Evolutionary conservation across 2,888 invertebrate species (phyloP), one percentile per base, ranked within the genome.

Genomic region (Brachyptera risi): DNA sequence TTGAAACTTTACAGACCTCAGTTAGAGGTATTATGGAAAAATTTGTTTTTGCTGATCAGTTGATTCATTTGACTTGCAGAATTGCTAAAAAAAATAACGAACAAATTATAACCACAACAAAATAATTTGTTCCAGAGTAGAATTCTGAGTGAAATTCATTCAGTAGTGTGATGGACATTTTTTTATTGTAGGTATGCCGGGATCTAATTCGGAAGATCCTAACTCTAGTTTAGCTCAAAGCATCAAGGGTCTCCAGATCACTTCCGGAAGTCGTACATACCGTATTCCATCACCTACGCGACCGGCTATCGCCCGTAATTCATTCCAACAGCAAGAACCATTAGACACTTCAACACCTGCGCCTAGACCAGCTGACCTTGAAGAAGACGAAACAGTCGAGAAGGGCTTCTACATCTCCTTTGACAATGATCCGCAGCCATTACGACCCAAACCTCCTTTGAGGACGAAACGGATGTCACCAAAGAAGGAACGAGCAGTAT

Each of bases 381-480:
- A 23, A 58, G 67, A 26, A 47, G 68, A 63, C 37, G 67, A 66
- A 2, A 67, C 68, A 26, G 66, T 65, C 11, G 89, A 91, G 73
- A 90, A 92, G 74, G 91, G 92, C 27, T 96, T 96, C 78, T 96
- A 96, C 75, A 92, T 96, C 72, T 91, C 93, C 56, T 94, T 96
- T 73, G 94, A 94, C 73, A 87, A 90, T 73, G 91, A 91, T 61
- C 86, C 72, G 15, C 71, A 87, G 69, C 92, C 93, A 15, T 91
- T 90, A 73, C 81, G 92, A 70, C 92, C 93, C 15, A 95, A 95
- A 74, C 95, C 94, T 1, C 91, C 92, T 15, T 77, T 94, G 58
- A 79, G 93, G 66, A 81, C 81, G 62, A 91, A 90, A 73, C 82
- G 85, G 61, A 79, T 79, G 35, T 90, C 90, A 4, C 90, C 91